Evolutionary conservation across 2,888 invertebrate species (phyloP), one percentile per base, ranked within the genome.

Genomic region (Phlogophora meticulosa): DNA sequence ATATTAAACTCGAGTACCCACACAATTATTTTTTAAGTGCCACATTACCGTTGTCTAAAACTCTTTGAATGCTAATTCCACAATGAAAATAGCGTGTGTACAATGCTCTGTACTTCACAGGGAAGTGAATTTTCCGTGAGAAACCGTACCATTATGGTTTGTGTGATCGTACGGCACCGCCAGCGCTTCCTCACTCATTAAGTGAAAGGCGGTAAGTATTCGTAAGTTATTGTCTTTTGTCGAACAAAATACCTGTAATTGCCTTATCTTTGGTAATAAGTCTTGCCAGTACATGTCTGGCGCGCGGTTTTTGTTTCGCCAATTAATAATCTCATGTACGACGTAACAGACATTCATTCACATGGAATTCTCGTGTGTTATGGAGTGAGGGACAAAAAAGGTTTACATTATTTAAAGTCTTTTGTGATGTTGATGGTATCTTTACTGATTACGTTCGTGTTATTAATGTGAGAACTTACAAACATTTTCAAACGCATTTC

Each of bases 51-150:
- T 48, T 55, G 55, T 53, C 45, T 73, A 43, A 66, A 58, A 78
- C 58, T 60, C 51, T 64, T 72, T 65, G 45, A 63, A 55, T 61
- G 52, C 15, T 58, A 70, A 67, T 76, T 46, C 5, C 7, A 57
- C 58, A 59, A 49, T 58, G 61, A 53, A 65, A 67, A 69, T 76
- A 52, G 61, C 82, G 53, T 76, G 63, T 32, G 48, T 32, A 75
- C 70, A 73, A 71, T 73, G 46, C 55, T 48, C n/a, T 63, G 53
- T 76, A 69, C 42, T 71, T 80, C 80, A 74, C 80, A 80, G 57
- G 82, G 80, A 80, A 82, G 77, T 74, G 56, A 61, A 48, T 73
- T 66, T 80, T 80, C 80, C 68, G 80, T 80, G 80, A 76, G 80
- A 80, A 80, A 55, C 42, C 42, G 24, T 51, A 36, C 52, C 55